Percentiles rank a stretch among this genome's conserved stretches.
Evolutionary conservation across 2,888 invertebrate genomes (phyloP).

Genomic region (Sinhomidia bicolor): DNA sequence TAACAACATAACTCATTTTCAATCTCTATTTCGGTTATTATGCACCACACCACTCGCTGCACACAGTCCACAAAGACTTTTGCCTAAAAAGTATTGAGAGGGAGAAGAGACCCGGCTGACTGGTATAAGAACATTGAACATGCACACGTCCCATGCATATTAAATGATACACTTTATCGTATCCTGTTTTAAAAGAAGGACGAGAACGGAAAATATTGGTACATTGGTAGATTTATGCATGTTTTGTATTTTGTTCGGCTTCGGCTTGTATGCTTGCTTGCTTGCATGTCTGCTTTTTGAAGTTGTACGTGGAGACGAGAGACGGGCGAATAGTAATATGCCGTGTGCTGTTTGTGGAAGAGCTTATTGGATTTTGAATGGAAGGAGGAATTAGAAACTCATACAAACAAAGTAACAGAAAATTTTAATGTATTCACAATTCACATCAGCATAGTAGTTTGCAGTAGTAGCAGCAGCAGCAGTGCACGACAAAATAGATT

Average conservation of each 20-base stretch:
- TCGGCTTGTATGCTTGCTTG: neutral
- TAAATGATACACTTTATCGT: conserved; percentile 11
- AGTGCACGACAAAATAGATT: conserved; percentile 5
- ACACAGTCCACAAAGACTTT: neutral
- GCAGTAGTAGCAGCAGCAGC: neutral
- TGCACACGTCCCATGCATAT: conserved; percentile 8
- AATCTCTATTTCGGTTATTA: conserved; percentile 12
- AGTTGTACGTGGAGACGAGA: neutral
- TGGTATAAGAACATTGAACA: neutral
- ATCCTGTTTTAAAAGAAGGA: neutral
- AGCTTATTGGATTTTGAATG: conserved; percentile 30
- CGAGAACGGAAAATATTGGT: neutral
- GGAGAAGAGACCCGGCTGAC: neutral
- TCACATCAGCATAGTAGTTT: neutral
- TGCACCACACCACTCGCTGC: neutral
- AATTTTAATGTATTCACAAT: conserved; percentile 24
- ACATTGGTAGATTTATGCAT: neutral
- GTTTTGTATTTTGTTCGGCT: neutral
- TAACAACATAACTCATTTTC: conserved; percentile 37
- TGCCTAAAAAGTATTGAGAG: neutral
- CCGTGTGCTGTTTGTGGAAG: conserved; percentile 1
- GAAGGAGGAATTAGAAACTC: conserved; percentile 19
- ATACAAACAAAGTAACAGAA: conserved; percentile 30
- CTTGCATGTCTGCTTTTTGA: neutral
- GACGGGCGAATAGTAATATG: conserved; percentile 1